Percentiles rank a stretch among this genome's conserved stretches.
These are phyloP conservation scores for Syngnathus floridae DNA, from an alignment of 2,113 vertebrate genomes.

Conservation along the genomic window DNA sequence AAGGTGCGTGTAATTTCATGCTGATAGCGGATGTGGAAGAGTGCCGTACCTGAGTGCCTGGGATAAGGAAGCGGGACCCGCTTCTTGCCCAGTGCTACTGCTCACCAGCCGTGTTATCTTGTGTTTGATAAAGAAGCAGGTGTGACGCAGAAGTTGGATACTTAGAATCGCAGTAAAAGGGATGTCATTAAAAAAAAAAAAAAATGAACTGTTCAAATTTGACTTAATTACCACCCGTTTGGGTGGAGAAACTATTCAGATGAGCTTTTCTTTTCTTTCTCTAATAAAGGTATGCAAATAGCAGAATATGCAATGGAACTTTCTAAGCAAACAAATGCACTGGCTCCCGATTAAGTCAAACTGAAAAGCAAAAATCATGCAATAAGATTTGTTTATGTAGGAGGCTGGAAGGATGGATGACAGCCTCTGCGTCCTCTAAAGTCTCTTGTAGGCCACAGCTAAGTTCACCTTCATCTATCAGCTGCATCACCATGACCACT, in stretches of 20 bases:
- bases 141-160: slow-evolving; percentile 44
- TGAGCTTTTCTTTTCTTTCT: background rate
- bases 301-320: background rate
- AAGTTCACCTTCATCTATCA: slow-evolving; percentile 72
- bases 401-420: slow-evolving; percentile 60
- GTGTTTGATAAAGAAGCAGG: slow-evolving; percentile 57
- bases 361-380: background rate
- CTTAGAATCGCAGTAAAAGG: slow-evolving; percentile 46
- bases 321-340: background rate
- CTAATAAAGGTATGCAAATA: too few species aligned
- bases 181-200: slow-evolving; percentile 20
- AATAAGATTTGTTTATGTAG: slow-evolving; percentile 30
- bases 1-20: slow-evolving; percentile 65
- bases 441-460: slow-evolving; percentile 51
- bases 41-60: slow-evolving; percentile 53
- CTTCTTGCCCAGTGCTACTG: slow-evolving; percentile 34
- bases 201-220: slow-evolving; percentile 36
- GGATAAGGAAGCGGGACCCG: slow-evolving; percentile 58
- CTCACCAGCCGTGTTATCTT: slow-evolving; percentile 36
- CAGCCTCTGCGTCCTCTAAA: slow-evolving; percentile 60
- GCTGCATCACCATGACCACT: slow-evolving; percentile 53
- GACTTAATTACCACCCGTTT: slow-evolving; percentile 28
- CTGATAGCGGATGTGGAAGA: slow-evolving; percentile 48
- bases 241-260: slow-evolving; percentile 33
- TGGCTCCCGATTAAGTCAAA: background rate